Evolutionary conservation across 2,888 invertebrate species (phyloP).

Genomic region (Cephus nigrinus): DNA sequence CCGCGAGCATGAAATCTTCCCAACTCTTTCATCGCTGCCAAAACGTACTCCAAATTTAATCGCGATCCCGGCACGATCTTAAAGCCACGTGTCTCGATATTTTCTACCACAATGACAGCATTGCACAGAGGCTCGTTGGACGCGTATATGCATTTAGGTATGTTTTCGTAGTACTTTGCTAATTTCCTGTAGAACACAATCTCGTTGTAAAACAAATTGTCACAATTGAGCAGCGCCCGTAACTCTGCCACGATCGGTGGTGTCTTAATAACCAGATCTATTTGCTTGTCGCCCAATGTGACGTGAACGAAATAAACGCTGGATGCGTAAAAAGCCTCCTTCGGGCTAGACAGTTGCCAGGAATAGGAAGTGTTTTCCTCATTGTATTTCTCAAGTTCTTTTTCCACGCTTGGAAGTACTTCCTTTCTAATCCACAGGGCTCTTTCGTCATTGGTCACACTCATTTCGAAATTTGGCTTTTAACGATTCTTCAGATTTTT

Average conservation of each 20-base stretch:
- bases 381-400: background rate
- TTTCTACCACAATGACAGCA: slow-evolving; percentile 9
- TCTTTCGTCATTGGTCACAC: background rate
- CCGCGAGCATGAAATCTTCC: slow-evolving; percentile 8
- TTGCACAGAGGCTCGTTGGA: background rate
- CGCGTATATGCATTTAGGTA: slow-evolving; percentile 8
- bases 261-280: background rate
- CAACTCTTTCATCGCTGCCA: slow-evolving; percentile 6
- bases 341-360: background rate
- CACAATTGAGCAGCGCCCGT: background rate
- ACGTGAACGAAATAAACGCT: background rate
- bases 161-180: slow-evolving; percentile 1
- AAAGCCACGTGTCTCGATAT: background rate
- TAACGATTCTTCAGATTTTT: background rate
- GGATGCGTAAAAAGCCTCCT: background rate
- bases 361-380: background rate
- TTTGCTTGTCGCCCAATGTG: background rate
- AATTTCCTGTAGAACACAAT: slow-evolving; percentile 10
- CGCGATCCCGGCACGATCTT: background rate
- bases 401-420: background rate
- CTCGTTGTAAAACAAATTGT: slow-evolving; percentile 7
- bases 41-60: background rate
- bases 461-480: background rate
- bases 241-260: background rate
- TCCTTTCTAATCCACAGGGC: background rate